phyloP scores from a whole-genome alignment of 2,113 vertebrate genomes.

The Leptocoma aspasia region DNA sequence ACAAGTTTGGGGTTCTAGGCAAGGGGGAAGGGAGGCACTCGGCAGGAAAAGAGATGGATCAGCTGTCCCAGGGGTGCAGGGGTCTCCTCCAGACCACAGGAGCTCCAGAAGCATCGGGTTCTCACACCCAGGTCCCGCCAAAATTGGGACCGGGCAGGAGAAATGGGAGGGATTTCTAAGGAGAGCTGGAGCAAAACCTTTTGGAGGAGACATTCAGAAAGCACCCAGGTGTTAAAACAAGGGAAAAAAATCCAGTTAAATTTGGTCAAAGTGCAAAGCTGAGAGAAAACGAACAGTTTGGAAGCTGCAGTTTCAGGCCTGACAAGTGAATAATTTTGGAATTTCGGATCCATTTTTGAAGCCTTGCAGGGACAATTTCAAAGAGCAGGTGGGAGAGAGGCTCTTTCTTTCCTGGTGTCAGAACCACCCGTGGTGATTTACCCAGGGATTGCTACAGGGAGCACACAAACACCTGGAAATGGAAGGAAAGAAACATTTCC shows the following conservation, averaged over 20 bases:
- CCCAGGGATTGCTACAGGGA: not conserved
- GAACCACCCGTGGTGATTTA: not conserved
- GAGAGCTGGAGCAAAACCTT: not conserved
- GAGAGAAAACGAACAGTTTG: constrained; percentile 5
- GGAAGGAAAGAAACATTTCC: not conserved
- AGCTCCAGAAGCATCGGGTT: not conserved
- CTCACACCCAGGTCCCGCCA: not conserved
- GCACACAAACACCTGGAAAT: not conserved
- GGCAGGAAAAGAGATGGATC: not conserved
- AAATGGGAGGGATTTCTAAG: not conserved
- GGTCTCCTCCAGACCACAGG: not conserved
- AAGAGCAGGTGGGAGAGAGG: not conserved
- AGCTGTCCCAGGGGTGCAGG: not conserved
- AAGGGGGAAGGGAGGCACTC: not conserved
- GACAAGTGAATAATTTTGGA: not conserved
- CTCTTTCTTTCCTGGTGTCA: not conserved
- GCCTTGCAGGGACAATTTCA: not conserved
- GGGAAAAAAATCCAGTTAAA: not conserved
- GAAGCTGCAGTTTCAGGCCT: not conserved
- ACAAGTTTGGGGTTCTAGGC: not conserved
- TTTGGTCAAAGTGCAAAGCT: not conserved
- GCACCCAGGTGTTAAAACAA: not conserved
- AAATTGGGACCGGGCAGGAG: not conserved
- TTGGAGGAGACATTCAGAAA: not conserved
- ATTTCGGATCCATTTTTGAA: not conserved